phyloP scores from a whole-genome alignment of 2,113 vertebrate species.

The Pseudopipra pipra region DNA sequence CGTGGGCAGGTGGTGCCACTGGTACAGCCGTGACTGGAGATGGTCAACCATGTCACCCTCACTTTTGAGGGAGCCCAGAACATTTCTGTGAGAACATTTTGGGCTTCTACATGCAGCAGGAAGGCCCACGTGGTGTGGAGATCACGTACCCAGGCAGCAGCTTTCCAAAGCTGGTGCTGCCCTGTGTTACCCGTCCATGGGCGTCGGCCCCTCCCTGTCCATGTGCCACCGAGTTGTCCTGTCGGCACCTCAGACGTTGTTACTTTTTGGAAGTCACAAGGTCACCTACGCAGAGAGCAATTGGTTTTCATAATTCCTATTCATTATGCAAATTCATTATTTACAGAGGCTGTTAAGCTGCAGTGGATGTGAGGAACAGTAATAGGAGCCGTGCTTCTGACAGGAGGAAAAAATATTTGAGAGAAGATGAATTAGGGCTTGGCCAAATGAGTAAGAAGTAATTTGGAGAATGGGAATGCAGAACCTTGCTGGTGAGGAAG shows the following conservation, averaged over 20 bases:
- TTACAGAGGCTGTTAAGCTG: not conserved
- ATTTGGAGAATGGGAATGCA: not conserved
- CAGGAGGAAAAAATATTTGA: not conserved
- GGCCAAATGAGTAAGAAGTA: not conserved
- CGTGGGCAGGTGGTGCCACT: not conserved
- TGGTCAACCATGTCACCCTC: not conserved
- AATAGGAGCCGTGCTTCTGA: not conserved
- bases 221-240: not conserved
- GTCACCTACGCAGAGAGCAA: not conserved
- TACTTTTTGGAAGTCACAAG: not conserved
- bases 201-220: not conserved
- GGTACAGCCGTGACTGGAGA: not conserved
- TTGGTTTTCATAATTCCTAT: not conserved
- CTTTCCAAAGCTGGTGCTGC: not conserved
- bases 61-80: not conserved
- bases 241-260: not conserved
- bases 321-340: slow-evolving; percentile 20
- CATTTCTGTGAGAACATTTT: not conserved
- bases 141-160: accelerated
- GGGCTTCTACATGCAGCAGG: not conserved
- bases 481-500: not conserved
- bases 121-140: accelerated
- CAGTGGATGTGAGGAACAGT: not conserved
- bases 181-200: accelerated
- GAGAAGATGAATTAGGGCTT: not conserved